Evolutionary conservation across 2,113 vertebrate genomes (phyloP), one percentile per base, ranked within the genome.

Genomic region (Psittacara wagleri): DNA sequence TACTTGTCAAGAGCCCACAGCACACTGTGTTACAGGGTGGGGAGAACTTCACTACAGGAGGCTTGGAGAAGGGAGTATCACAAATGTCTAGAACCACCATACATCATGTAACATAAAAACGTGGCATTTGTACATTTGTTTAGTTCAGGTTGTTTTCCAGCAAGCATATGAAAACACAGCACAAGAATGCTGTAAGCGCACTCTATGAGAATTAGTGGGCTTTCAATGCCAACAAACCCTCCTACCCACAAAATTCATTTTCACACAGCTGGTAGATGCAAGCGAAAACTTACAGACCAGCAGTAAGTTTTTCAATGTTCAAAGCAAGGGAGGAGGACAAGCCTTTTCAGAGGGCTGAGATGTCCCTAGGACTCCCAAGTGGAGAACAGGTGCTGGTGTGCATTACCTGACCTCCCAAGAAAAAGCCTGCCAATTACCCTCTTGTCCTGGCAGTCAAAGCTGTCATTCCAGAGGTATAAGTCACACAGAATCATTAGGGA

Each of bases 311-410:
- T 6, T 86, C 94, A 78, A 13, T 20, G 83, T 54, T 69, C 95
- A 92, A 72, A 93, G 48, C 49, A 78, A 64, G 82, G 78, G 82
- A 57, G 72, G 35, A 95, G 85, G 67, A 52, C 20, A 69, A 97
- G 95, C 17, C 64, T 67, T 77, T 74, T 75, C 92, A 85, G 86
- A 86, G 46, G 28, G 76, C 37, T 82, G 35, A 23, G 81, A 70
- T 2, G 3, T 80, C 68, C 88, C 77, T 68, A 52, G 81, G 91
- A 35, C 84, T 91, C 62, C 94, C 92, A 82, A 86, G 79, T 11
- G 37, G 69, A 95, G 27, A 41, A 31, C 33, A 90, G 76, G 37
- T 41, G 7, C 46, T 84, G 91, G 86, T 81, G 55, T 86, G 83
- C 33, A 9, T 87, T 55, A 88, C 62, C 83, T 85, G 92, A 84